Evolutionary conservation across 1,140 invertebrate genomes (phyloP).

Genomic region (Drosophila repleta): DNA sequence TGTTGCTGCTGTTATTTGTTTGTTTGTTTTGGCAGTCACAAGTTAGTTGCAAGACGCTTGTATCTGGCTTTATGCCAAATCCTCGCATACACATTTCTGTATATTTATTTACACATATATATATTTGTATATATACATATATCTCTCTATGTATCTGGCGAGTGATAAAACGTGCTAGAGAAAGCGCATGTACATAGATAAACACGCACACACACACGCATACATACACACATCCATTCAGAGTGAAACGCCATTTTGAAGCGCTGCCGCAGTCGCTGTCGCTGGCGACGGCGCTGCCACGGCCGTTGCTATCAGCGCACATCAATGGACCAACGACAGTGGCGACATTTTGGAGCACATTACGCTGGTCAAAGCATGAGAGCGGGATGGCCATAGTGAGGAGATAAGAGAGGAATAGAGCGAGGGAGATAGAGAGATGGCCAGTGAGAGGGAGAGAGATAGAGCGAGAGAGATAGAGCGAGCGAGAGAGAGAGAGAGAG

Average conservation of each 20-base stretch:
- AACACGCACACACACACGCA: constrained; percentile 11
- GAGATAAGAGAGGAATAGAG: constrained; percentile 50
- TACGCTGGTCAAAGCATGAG: constrained; percentile 68
- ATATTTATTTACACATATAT: not conserved
- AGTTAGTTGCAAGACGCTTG: constrained; percentile 64
- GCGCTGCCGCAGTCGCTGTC: constrained; percentile 16
- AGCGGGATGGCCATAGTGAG: constrained; percentile 59
- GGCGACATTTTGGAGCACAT: constrained; percentile 81
- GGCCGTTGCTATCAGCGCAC: constrained; percentile 70
- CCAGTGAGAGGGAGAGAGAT: constrained; percentile 43
- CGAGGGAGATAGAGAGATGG: constrained; percentile 44
- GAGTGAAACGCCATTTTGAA: constrained; percentile 67
- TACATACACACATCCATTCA: constrained; percentile 3
- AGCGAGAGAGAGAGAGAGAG: constrained; percentile 44
- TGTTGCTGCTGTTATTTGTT: constrained; percentile 32
- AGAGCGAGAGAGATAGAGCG: constrained; percentile 44
- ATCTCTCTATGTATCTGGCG: constrained; percentile 35
- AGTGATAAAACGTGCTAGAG: constrained; percentile 51
- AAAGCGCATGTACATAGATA: constrained; percentile 15
- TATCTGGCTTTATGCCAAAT: constrained; percentile 39
- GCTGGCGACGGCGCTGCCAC: constrained; percentile 35
- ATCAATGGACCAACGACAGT: constrained; percentile 79
- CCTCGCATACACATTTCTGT: not conserved
- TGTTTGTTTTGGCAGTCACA: constrained; percentile 52
- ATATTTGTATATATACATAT: constrained; percentile 31